These are phyloP conservation scores for Protobothrops mucrosquamatus DNA, from an alignment of 2,113 vertebrate genomes.

Conservation along the genomic window DNA sequence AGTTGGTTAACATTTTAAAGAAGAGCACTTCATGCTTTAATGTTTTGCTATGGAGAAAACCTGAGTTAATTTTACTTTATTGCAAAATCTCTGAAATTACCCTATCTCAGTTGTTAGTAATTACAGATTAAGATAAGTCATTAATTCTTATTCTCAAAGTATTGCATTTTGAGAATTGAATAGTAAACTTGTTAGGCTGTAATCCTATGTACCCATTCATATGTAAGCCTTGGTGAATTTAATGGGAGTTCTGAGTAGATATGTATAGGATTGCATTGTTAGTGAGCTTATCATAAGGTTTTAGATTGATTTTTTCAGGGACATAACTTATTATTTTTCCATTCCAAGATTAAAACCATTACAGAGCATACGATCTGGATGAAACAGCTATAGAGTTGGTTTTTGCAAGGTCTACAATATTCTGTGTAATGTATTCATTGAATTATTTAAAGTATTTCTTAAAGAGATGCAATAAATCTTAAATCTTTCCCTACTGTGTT, in stretches of 20 bases:
- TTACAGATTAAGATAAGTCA: background rate
- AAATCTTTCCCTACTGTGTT: constrained; percentile 67
- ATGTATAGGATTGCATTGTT: background rate
- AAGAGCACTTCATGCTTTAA: background rate
- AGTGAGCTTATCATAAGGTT: constrained; percentile 33
- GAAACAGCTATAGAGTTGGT: constrained; percentile 62
- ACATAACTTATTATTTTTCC: constrained; percentile 59
- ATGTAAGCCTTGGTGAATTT: background rate
- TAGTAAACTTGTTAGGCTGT: constrained; percentile 4
- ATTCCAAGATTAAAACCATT: constrained; percentile 60
- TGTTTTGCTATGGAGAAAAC: background rate
- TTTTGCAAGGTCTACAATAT: constrained; percentile 63
- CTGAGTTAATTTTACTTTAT: background rate
- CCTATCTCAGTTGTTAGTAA: constrained; percentile 14
- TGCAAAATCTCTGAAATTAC: background rate
- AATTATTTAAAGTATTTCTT: constrained; percentile 68
- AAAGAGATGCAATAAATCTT: constrained; percentile 69
- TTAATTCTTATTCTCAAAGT: background rate
- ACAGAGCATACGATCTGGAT: constrained; percentile 49
- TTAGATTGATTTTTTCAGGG: constrained; percentile 13
- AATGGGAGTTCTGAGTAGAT: background rate
- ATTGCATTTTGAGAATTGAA: background rate
- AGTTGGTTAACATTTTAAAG: background rate
- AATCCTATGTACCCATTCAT: background rate
- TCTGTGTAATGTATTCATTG: constrained; percentile 64